phyloP scores from a whole-genome alignment of 2,113 vertebrate genomes.

The Poeciliopsis turrubarensis region DNA sequence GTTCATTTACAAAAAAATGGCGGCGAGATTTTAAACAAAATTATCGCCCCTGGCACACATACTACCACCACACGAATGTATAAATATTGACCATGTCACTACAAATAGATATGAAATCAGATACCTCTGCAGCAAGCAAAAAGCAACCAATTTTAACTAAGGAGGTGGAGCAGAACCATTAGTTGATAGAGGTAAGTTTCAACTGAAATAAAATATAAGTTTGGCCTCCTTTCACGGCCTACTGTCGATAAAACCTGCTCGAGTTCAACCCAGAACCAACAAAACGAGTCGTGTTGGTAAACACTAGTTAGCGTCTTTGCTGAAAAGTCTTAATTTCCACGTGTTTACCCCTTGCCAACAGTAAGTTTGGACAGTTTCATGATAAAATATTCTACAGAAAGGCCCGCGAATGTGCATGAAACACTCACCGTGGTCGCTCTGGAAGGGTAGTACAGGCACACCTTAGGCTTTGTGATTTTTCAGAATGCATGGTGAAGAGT shows the following conservation, averaged over 20 bases:
- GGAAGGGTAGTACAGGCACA: background rate
- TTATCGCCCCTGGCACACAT: background rate
- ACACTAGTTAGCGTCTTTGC: conserved; percentile 18
- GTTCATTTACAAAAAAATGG: conserved; percentile 5
- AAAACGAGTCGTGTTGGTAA: conserved; percentile 12
- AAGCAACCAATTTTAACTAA: too few species aligned
- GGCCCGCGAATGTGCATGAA: background rate
- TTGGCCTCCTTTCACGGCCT: too few species aligned
- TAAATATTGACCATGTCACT: background rate
- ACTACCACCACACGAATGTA: conserved; percentile 5
- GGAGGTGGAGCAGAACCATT: too few species aligned
- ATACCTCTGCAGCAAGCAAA: background rate
- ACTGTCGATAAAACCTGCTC: too few species aligned
- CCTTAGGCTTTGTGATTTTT: background rate
- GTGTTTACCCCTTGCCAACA: background rate
- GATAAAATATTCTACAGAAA: background rate
- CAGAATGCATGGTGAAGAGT: background rate
- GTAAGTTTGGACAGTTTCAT: background rate
- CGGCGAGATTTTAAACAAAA: background rate
- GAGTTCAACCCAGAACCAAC: background rate
- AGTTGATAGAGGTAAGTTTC: too few species aligned
- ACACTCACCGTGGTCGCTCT: background rate
- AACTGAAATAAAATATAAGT: too few species aligned
- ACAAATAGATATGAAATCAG: background rate
- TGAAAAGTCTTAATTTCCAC: conserved; percentile 21